phyloP scores from a whole-genome alignment of 2,113 vertebrate genomes.

The Rhinogobius similis region DNA sequence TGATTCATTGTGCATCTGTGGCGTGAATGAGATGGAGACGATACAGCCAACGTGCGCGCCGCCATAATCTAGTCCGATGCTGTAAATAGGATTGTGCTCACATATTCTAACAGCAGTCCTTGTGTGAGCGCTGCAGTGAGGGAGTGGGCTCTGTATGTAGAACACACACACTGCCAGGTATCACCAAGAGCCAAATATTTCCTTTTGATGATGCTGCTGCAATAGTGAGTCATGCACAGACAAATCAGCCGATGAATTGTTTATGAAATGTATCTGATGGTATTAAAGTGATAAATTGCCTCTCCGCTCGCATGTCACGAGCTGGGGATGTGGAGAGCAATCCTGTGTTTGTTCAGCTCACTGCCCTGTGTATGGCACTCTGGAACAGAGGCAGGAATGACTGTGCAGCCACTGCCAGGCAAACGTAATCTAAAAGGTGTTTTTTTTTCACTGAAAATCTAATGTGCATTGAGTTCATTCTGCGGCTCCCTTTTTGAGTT shows the following conservation, averaged over 20 bases:
- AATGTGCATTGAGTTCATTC: slow-evolving; percentile 20
- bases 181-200: slow-evolving; percentile 52
- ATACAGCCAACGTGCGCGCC: no score
- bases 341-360: slow-evolving; percentile 16
- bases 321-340: slow-evolving; percentile 18
- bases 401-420: slow-evolving; percentile 23
- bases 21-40: slow-evolving; percentile 32
- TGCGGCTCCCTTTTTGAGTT: slow-evolving; percentile 3
- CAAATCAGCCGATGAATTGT: slow-evolving; percentile 60
- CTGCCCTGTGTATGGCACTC: slow-evolving; percentile 20
- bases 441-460: slow-evolving; percentile 25
- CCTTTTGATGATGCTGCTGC: slow-evolving; percentile 55
- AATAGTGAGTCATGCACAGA: slow-evolving; percentile 45
- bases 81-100: slow-evolving; percentile 23
- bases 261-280: slow-evolving; percentile 63
- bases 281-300: slow-evolving; percentile 62
- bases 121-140: not conserved
- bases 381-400: slow-evolving; percentile 13
- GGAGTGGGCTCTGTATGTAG: slow-evolving; percentile 29
- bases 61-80: slow-evolving; percentile 10
- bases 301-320: slow-evolving; percentile 36
- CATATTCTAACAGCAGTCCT: slow-evolving; percentile 12
- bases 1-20: slow-evolving; percentile 25
- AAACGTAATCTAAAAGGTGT: slow-evolving; percentile 37
- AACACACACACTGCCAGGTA: slow-evolving; percentile 42